A percentile compares a stretch with the other conserved stretches of the same genome.
phyloP scores from a whole-genome alignment of 2,113 vertebrate genomes.

The Calyptomena viridis region DNA sequence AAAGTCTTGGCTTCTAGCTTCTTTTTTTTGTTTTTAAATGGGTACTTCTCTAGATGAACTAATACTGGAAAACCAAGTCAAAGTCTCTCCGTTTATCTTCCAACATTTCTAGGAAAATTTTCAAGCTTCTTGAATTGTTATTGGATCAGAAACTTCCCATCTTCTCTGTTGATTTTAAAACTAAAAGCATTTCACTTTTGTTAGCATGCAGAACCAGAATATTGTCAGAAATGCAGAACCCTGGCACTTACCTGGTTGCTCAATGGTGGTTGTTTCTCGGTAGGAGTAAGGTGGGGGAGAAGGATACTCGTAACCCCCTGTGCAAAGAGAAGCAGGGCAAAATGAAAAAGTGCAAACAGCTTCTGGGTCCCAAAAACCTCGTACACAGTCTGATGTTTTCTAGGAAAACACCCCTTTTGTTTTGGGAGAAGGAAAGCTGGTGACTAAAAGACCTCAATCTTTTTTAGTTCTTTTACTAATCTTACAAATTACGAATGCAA shows the following conservation, averaged over 20 bases:
- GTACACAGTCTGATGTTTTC: background rate
- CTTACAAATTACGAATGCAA: background rate
- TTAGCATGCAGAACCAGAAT: accelerated
- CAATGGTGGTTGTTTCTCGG: background rate
- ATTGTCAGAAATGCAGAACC: accelerated
- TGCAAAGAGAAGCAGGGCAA: background rate
- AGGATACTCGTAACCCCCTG: background rate
- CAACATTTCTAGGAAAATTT: background rate
- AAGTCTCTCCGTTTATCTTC: background rate
- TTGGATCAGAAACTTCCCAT: background rate
- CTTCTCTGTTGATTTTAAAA: background rate
- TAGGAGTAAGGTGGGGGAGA: constrained; percentile 58
- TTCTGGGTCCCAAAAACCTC: accelerated
- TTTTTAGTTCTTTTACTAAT: background rate
- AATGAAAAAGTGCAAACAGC: accelerated
- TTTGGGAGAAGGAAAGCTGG: background rate
- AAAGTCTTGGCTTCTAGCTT: background rate
- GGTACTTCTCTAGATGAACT: background rate
- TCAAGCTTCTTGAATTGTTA: background rate
- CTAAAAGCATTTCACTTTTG: accelerated
- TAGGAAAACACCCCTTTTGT: background rate
- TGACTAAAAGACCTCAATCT: background rate
- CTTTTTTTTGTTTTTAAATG: no score
- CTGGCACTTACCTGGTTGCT: constrained; percentile 23
- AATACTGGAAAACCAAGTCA: background rate